Evolutionary conservation across 2,113 vertebrate species (phyloP).

Genomic region (Pampusana beccarii): DNA sequence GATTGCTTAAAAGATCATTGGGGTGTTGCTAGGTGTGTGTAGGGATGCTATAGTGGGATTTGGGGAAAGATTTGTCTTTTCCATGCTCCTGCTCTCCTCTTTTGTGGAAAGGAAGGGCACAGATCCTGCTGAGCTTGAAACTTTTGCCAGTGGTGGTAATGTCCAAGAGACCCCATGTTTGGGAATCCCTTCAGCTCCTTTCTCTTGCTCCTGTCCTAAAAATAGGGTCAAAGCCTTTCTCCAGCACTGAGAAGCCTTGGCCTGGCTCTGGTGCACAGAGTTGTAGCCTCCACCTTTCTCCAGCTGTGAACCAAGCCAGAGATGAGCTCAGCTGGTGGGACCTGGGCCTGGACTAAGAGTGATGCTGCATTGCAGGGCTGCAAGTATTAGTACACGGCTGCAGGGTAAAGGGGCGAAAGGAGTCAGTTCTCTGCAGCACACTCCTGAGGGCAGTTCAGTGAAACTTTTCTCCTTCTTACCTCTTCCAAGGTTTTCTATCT

Average conservation of each 20-base stretch:
- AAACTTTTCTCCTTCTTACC: neutral
- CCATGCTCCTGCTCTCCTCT: neutral
- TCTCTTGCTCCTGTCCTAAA: neutral
- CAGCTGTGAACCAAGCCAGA: neutral
- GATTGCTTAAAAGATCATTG: neutral
- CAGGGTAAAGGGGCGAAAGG: neutral
- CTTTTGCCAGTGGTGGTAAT: neutral
- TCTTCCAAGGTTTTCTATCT: neutral
- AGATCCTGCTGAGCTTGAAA: neutral
- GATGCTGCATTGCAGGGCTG: neutral
- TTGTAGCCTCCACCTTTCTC: neutral
- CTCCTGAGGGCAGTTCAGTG: neutral
- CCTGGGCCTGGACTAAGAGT: neutral
- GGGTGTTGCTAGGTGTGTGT: neutral
- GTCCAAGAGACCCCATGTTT: neutral
- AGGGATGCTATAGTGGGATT: neutral
- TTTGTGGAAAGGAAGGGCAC: neutral
- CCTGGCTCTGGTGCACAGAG: neutral
- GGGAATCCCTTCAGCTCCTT: neutral
- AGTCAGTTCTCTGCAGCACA: neutral
- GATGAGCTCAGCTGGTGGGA: neutral
- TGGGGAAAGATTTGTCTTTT: neutral
- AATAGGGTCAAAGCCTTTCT: neutral
- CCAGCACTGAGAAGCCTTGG: neutral
- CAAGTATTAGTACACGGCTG: accelerated